Conservation (phyloP, 1,140 invertebrate genomes). For the Drosophila sturtevanti region DNA sequence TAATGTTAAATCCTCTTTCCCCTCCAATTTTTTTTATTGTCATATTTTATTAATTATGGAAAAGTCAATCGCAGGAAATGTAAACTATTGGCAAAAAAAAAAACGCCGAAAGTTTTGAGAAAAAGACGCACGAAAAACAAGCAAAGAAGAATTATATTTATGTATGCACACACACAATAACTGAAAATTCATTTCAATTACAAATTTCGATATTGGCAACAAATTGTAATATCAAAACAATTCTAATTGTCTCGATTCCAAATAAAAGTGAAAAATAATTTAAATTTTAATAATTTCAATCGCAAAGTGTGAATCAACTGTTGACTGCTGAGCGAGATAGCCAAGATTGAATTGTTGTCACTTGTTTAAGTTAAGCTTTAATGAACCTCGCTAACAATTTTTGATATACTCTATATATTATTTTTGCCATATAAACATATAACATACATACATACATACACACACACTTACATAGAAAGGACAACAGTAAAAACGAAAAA, state of each 20-base stretch:
- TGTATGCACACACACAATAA: neutral
- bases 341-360: neutral
- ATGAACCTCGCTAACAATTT: conserved; percentile 7
- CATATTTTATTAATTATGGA: neutral
- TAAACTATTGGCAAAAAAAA: neutral
- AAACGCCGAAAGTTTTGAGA: neutral
- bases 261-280: neutral
- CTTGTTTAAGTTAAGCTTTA: conserved; percentile 8
- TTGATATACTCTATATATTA: conserved; percentile 8
- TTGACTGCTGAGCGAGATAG: neutral
- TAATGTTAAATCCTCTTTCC: neutral
- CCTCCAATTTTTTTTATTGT: neutral
- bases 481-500: neutral
- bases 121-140: conserved; percentile 2
- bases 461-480: neutral
- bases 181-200: neutral
- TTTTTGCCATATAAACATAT: conserved; percentile 20
- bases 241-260: neutral
- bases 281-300: neutral
- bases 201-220: too few relatives aligned
- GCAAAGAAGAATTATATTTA: neutral
- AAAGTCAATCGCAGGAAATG: conserved; percentile 13
- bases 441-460: neutral
- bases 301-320: neutral
- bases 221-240: neutral